phyloP scores from a whole-genome alignment of 92 coral and sea anemone species.

The Anthopleura xanthogrammica region DNA sequence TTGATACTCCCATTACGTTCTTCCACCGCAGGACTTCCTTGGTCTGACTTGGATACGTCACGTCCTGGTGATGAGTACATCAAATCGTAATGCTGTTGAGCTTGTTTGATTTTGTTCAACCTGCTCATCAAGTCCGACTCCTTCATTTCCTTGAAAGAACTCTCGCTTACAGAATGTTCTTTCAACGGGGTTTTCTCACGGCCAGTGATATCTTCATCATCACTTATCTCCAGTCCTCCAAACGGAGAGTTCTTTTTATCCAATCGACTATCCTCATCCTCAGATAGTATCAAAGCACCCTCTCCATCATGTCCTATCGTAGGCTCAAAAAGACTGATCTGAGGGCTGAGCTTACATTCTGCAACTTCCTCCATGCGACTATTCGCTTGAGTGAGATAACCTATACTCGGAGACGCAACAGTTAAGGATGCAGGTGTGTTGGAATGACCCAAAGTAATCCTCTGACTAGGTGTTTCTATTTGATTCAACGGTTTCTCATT shows the following conservation, averaged over 20 bases:
- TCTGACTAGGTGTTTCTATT: background rate
- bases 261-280: slow-evolving; percentile 1
- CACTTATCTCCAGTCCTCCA: slow-evolving; percentile 26
- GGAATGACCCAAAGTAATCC: background rate
- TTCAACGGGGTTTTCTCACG: background rate
- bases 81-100: slow-evolving; percentile 33
- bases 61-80: slow-evolving; percentile 22
- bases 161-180: background rate
- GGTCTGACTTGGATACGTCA: slow-evolving; percentile 12
- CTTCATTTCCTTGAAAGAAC: slow-evolving; percentile 29
- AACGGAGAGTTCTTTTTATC: slow-evolving; percentile 32
- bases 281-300: background rate
- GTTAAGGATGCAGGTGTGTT: background rate
- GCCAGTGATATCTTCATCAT: slow-evolving; percentile 3
- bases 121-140: slow-evolving; percentile 60
- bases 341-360: slow-evolving; percentile 1
- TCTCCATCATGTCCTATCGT: slow-evolving; percentile 1
- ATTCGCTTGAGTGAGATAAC: background rate
- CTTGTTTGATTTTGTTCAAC: slow-evolving; percentile 55
- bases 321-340: slow-evolving; percentile 32
- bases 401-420: background rate
- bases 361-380: background rate
- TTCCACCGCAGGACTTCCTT: slow-evolving; percentile 6
- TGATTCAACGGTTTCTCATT: background rate
- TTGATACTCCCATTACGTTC: slow-evolving; percentile 3